Conservation (phyloP, 2,797 vertebrate genomes). For the Cetoscarus ocellatus region DNA sequence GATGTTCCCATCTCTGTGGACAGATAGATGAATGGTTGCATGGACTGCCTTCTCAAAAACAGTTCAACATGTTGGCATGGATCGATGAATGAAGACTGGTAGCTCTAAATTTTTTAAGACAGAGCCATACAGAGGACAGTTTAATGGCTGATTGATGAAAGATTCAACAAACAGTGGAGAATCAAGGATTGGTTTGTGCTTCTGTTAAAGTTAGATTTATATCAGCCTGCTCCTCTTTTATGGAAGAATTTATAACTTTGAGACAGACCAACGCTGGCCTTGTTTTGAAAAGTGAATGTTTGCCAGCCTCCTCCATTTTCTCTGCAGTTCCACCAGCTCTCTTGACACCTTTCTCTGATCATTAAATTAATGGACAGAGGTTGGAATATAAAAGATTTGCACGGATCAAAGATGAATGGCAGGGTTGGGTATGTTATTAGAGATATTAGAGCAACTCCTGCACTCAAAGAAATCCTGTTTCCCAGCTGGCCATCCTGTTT, state of each 20-base stretch:
- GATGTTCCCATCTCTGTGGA: neutral
- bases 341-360: neutral
- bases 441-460: neutral
- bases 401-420: neutral
- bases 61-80: neutral
- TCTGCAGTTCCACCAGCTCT: neutral
- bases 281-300: slow-evolving; percentile 2
- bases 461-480: neutral
- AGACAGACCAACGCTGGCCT: slow-evolving; percentile 1
- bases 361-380: neutral
- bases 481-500: neutral
- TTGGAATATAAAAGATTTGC: neutral
- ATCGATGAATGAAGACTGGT: neutral
- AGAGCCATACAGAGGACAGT: neutral
- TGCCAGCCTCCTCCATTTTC: neutral
- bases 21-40: neutral
- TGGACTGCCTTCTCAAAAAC: neutral
- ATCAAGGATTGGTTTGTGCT: neutral
- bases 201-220: neutral
- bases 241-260: slow-evolving; percentile 9
- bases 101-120: neutral
- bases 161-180: neutral
- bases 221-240: slow-evolving; percentile 5
- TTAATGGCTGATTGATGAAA: neutral
- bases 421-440: neutral